Evolutionary conservation across 92 coral and sea anemone genomes (phyloP).

Genomic region (Porites rus): DNA sequence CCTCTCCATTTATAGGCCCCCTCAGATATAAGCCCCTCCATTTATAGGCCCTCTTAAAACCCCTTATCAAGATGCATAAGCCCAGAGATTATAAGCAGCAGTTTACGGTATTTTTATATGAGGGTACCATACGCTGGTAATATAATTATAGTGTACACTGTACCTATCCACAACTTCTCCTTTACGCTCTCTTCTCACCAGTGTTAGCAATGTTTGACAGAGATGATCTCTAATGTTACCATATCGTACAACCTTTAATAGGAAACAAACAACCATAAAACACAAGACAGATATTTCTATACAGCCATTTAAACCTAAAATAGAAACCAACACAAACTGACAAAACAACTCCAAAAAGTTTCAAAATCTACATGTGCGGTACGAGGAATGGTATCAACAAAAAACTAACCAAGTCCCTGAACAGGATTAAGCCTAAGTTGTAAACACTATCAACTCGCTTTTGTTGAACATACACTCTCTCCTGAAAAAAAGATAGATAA

Average conservation of each 20-base stretch:
- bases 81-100: no score
- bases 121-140: no score
- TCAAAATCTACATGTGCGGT: neutral
- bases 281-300: no score
- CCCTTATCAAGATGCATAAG: no score
- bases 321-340: neutral
- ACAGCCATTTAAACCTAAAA: neutral
- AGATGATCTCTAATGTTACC: conserved; percentile 97
- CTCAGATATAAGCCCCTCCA: no score
- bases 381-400: no score
- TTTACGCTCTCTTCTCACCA: conserved; percentile 91
- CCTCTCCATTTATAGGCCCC: no score
- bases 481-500: conserved; percentile 59
- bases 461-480: conserved; percentile 94
- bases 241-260: conserved; percentile 88
- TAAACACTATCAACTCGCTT: conserved; percentile 98
- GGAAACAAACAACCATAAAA: no score
- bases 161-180: conserved; percentile 99
- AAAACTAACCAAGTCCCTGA: conserved; percentile 89
- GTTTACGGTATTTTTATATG: no score
- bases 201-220: conserved; percentile 88
- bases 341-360: neutral
- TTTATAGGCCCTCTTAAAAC: no score
- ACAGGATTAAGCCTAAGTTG: conserved; percentile 95
- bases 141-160: no score